Conservation (phyloP, 2,888 invertebrate genomes). For the Hanleya hanleyi region DNA sequence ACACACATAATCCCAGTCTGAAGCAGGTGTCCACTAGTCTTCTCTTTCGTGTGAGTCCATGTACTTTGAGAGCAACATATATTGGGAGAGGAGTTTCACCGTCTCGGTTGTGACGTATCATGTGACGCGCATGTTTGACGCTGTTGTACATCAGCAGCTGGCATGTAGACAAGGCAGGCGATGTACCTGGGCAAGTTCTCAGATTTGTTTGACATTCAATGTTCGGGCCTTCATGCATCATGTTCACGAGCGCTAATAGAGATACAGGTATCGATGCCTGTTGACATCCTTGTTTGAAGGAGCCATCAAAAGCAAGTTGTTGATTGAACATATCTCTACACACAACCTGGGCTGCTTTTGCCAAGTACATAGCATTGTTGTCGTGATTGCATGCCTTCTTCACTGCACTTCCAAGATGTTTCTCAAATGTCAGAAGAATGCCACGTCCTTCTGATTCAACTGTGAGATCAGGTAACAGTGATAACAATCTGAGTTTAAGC, state of each 20-base stretch:
- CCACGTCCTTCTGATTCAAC: conserved; percentile 1
- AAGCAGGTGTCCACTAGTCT: conserved; percentile 9
- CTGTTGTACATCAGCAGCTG: conserved; percentile 7
- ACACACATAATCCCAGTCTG: conserved; percentile 1
- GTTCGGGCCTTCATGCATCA: neutral
- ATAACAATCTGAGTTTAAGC: neutral
- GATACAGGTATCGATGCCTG: conserved; percentile 3
- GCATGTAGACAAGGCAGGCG: conserved; percentile 3
- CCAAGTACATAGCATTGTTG: neutral
- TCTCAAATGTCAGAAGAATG: conserved; percentile 8
- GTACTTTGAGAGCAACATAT: conserved; percentile 8
- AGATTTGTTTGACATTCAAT: neutral
- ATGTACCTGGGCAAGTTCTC: neutral
- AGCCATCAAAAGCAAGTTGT: conserved; percentile 10
- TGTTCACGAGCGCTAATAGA: neutral
- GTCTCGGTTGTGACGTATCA: neutral
- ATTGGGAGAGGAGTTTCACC: conserved; percentile 20
- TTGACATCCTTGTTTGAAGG: conserved; percentile 12
- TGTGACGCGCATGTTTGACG: neutral
- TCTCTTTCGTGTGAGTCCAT: conserved; percentile 1
- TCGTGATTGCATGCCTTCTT: neutral
- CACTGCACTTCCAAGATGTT: neutral
- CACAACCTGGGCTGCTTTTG: neutral
- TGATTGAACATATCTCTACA: conserved; percentile 10
- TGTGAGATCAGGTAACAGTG: neutral